Conservation (phyloP, 2,888 invertebrate species). For the Gandaritis pyraliata region DNA sequence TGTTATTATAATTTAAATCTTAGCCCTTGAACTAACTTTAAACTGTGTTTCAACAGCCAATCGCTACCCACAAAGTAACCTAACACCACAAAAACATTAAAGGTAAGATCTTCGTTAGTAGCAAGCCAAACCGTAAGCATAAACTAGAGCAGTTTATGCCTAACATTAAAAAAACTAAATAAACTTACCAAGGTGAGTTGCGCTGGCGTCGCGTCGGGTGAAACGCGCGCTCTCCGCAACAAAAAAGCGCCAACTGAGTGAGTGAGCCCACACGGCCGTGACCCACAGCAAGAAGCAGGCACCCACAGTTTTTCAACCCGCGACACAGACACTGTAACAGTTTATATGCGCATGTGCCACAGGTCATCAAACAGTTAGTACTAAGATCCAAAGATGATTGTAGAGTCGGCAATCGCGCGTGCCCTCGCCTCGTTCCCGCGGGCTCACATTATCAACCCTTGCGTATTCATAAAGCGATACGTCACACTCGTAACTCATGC, state of each 20-base stretch:
- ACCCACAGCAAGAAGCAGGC: slow-evolving; percentile 49
- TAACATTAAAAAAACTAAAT: slow-evolving; percentile 28
- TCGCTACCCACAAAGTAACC: too few species aligned
- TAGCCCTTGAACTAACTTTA: not conserved
- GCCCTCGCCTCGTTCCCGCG: slow-evolving; percentile 54
- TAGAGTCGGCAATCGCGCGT: slow-evolving; percentile 49
- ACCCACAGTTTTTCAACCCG: slow-evolving; percentile 69
- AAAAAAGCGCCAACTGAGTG: slow-evolving; percentile 72
- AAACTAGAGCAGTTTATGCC: slow-evolving; percentile 1
- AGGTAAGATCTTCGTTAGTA: not conserved
- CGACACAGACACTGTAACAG: slow-evolving; percentile 35
- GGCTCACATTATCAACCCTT: slow-evolving; percentile 71
- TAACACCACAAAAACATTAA: not conserved
- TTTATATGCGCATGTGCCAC: slow-evolving; percentile 14
- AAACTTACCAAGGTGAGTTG: slow-evolving; percentile 53
- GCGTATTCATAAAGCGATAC: slow-evolving; percentile 73
- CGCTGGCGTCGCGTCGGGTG: slow-evolving; percentile 56
- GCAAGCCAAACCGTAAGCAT: not conserved
- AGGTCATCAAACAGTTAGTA: slow-evolving; percentile 17
- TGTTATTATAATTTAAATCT: not conserved
- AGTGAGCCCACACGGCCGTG: slow-evolving; percentile 55
- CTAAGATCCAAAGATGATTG: slow-evolving; percentile 9
- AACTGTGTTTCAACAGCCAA: not conserved
- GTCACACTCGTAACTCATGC: slow-evolving; percentile 49
- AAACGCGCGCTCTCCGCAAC: slow-evolving; percentile 62